Conservation (phyloP, 2,888 invertebrate genomes). For the Cosmia trapezina region DNA sequence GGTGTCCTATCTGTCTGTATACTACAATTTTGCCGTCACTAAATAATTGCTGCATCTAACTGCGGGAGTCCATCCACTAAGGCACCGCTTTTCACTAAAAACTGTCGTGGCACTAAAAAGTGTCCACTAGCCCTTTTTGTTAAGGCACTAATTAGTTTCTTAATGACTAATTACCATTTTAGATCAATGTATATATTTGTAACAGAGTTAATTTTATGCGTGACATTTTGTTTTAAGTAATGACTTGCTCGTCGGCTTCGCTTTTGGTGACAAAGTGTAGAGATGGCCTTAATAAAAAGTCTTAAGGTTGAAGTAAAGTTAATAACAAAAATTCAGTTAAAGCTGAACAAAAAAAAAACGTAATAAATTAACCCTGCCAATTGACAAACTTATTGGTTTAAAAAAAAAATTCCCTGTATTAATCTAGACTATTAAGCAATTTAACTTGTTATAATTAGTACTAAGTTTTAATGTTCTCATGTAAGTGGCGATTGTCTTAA, state of each 20-base stretch:
- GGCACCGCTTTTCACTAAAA: slow-evolving; percentile 40
- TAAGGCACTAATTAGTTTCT: slow-evolving; percentile 13
- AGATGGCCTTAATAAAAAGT: background rate
- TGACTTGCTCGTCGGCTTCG: slow-evolving; percentile 23
- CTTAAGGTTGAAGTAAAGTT: slow-evolving; percentile 14
- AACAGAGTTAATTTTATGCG: slow-evolving; percentile 5
- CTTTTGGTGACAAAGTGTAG: slow-evolving; percentile 21
- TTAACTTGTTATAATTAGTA: no score
- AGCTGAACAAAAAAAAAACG: background rate
- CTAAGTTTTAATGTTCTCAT: no score
- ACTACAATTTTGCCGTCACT: slow-evolving; percentile 1
- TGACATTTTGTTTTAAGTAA: slow-evolving; percentile 44
- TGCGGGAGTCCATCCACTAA: slow-evolving; percentile 10
- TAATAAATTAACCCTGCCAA: background rate
- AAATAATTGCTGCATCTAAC: slow-evolving; percentile 32
- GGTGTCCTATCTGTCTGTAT: background rate
- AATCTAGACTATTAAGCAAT: no score
- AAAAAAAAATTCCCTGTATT: no score
- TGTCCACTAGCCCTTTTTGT: background rate
- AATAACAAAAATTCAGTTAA: background rate
- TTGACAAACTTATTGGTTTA: background rate
- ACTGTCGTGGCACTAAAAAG: slow-evolving; percentile 14
- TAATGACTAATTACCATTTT: slow-evolving; percentile 37
- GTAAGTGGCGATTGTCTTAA: no score
- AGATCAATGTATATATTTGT: slow-evolving; percentile 42